A percentile compares a stretch with the other conserved stretches of the same genome.
These are phyloP conservation scores for Leptopilina clavipes DNA, from an alignment of 1,140 invertebrate genomes.

Conservation along the genomic window DNA sequence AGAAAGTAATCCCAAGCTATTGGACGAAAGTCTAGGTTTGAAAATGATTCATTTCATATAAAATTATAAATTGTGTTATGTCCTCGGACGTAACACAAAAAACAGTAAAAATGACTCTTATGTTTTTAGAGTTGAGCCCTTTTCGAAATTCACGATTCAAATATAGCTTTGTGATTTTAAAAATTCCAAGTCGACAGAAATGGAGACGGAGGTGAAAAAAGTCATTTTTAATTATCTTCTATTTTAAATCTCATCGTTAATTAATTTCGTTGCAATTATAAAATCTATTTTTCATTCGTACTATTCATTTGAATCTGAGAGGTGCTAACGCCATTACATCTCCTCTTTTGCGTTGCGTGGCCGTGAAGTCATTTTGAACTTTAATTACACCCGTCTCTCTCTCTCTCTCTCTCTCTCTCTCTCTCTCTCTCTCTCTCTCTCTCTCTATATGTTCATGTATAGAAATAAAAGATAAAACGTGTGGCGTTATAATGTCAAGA, in stretches of 20 bases:
- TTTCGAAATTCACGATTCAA: no score
- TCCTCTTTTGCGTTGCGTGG: neutral
- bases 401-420: neutral
- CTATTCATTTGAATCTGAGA: neutral
- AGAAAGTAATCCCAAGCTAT: no score
- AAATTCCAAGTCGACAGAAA: neutral
- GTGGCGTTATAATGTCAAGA: neutral
- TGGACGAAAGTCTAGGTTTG: no score
- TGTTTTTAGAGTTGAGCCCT: no score
- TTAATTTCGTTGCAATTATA: conserved; percentile 11
- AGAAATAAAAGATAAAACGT: neutral
- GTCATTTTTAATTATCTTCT: neutral
- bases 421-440: neutral
- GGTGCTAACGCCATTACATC: neutral
- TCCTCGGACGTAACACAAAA: no score
- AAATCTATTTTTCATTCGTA: neutral
- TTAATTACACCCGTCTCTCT: conserved; percentile 15
- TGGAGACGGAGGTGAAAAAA: neutral
- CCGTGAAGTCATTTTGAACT: conserved; percentile 17
- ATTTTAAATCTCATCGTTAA: conserved; percentile 7
- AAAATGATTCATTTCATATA: no score
- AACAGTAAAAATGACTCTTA: no score
- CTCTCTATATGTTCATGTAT: neutral
- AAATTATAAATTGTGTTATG: no score
- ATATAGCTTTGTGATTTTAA: neutral